Base-by-base conservation (phyloP, 2,113 vertebrate species). In the Toxotes jaculatrix region DNA sequence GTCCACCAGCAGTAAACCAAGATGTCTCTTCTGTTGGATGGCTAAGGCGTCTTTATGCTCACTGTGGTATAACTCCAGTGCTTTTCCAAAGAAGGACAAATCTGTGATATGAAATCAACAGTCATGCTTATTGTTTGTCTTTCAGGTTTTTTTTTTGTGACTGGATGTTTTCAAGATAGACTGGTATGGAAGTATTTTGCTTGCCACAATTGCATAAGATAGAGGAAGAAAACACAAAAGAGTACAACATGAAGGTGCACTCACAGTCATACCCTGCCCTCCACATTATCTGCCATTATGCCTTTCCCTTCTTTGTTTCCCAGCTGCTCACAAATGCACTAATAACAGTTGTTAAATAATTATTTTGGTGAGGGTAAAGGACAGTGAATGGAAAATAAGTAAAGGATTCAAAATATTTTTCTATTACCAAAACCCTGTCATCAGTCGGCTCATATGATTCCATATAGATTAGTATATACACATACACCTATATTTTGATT, bases 1-100 rank as follows among this genome's bases (percentile, higher is more conserved):
- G 84, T 97, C 96, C 49, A 98, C 94, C 14, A 97, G 88, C 75
- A 98, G 90, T 77, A 97, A 83, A 40, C 97, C 97, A 6, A 96
- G 87, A 31, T 93, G 87, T 67, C 90, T 95, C 77, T 87, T 95
- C 74, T 93, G 90, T 43, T 67, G 93, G 70, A 97, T 92, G 55
- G 92, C 91, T 6, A 92, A 12, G 10, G 94, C 93, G 11, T 97
- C 94, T 36, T 94, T 91, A 53, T 96, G 95, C 77, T 97, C 86
- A 8, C 73, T 84, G 86, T 96, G 93, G 72, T 97, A 96, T 72
- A 94, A 95, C 83, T 95, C 88, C 63, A 98, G 92, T 8, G 93
- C 91, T 7, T 94, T 90, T 69, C 62, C 85, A 85, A 97, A 97
- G 88, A 95, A 97, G n/a, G 71, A 53, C 79, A 97, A 87, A 83